phyloP scores from a whole-genome alignment of 2,797 vertebrate genomes.

The Pseudotriccus pelzelni region DNA sequence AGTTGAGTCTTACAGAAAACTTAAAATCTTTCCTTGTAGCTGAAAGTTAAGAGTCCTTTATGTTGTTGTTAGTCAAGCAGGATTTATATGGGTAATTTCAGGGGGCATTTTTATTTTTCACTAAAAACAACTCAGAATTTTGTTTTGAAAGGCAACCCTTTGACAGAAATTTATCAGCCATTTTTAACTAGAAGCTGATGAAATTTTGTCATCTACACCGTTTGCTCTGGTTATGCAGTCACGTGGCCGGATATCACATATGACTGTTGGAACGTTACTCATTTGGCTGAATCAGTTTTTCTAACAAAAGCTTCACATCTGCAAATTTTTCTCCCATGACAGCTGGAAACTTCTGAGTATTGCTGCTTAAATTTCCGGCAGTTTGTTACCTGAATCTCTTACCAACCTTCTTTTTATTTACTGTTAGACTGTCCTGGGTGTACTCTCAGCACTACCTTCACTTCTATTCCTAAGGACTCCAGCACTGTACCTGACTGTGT shows the following conservation, averaged over 20 bases:
- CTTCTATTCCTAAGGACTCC: neutral
- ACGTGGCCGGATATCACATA: neutral
- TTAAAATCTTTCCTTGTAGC: neutral
- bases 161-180: neutral
- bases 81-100: neutral
- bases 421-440: neutral
- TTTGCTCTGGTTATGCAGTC: neutral
- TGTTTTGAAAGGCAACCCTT: neutral
- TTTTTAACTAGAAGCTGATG: neutral
- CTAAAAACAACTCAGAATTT: neutral
- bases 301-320: neutral
- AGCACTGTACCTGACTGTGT: neutral
- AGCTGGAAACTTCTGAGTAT: neutral
- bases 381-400: neutral
- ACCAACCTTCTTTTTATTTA: neutral
- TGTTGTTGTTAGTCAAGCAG: neutral
- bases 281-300: neutral
- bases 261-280: neutral
- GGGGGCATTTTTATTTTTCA: neutral
- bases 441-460: neutral
- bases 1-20: neutral
- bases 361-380: neutral
- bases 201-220: neutral
- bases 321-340: neutral
- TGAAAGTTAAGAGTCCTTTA: neutral